A percentile compares a stretch with the other conserved stretches of the same genome.
phyloP scores from a whole-genome alignment of 35 echinoderm and acorn worm species.

The Patiria miniata region DNA sequence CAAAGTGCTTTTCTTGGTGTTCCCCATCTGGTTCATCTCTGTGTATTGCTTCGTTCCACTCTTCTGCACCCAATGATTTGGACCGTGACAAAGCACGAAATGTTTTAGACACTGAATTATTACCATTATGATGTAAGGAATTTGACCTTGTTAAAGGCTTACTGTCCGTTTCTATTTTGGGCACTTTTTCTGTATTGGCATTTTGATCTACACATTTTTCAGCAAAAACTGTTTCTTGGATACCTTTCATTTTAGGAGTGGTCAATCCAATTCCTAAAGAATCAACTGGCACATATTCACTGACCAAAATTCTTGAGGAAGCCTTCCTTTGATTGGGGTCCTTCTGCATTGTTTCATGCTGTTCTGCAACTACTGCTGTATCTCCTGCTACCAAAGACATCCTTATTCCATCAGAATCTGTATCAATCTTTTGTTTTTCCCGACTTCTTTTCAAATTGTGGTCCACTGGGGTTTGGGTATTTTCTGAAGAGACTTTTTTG shows the following conservation, averaged over 20 bases:
- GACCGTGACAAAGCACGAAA: background rate
- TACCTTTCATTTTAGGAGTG: too few species aligned
- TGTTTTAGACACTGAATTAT: background rate
- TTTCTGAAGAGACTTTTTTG: too few species aligned
- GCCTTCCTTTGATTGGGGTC: background rate
- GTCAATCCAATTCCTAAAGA: too few species aligned
- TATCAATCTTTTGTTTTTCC: too few species aligned
- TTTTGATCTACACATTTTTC: too few species aligned
- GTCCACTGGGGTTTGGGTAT: too few species aligned
- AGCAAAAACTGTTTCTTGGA: too few species aligned
- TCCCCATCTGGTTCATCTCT: background rate
- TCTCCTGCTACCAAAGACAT: too few species aligned
- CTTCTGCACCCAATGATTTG: conserved; percentile 14
- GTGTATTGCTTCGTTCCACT: background rate
- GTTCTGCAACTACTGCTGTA: background rate
- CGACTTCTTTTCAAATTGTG: too few species aligned
- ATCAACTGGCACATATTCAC: too few species aligned
- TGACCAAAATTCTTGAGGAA: background rate
- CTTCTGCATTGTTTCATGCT: background rate
- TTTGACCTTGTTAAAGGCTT: background rate
- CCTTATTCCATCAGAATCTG: too few species aligned
- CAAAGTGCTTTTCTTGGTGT: background rate
- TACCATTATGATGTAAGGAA: background rate
- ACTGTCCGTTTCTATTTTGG: background rate
- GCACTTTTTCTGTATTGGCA: background rate